Base-by-base conservation (phyloP, 2,888 invertebrate genomes). In the Agrochola lychnidis region DNA sequence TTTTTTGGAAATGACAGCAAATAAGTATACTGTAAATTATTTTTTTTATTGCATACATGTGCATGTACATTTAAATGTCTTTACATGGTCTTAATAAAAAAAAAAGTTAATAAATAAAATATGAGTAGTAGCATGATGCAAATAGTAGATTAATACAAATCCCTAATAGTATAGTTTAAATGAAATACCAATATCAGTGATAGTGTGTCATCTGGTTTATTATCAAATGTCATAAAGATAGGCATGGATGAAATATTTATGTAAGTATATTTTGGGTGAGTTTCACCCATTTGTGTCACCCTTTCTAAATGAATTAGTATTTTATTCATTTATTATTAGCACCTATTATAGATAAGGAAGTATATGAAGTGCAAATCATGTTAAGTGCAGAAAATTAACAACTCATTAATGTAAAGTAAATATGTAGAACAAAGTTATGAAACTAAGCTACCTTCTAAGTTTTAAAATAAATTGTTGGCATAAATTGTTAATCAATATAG, bases 361-460 rank as follows among this genome's bases (percentile, higher is more conserved):
- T 70, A 25, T 19, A 42, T 1, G 7, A 30, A 30, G 51, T 56
- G 70, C 57, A 56, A 73, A 66, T 62, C 5, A 66, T 62, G 53
- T 7, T 61, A 73, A 73, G 3, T 25, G 42, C 57, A 56, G 45
- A 66, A 57, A 59, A 77, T 85, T 85, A 69, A 53, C 86, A 82
- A 57, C 10, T 69, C 14, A 62, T 4, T 69, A 71, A 57, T 10
- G 53, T 45, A 14, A 68, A 70, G 57, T 30, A 61, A 74, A 63
- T 25, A 74, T 57, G 22, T 59, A 56, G 14, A 48, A 42, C 59
- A 61, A 51, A 40, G 40, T 70, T 78, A 71, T 51, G 45, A 51
- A 83, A 83, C 22, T n/a, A 42, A 22, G 4, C n/a, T n/a, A n/a
- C n/a, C n/a, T 36, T 53, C 40, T 25, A 69, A 69, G 53, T 57